Percentiles rank a stretch among this genome's conserved stretches.
Evolutionary conservation across 1,140 invertebrate species (phyloP).

Genomic region (Hormaphis cornu): DNA sequence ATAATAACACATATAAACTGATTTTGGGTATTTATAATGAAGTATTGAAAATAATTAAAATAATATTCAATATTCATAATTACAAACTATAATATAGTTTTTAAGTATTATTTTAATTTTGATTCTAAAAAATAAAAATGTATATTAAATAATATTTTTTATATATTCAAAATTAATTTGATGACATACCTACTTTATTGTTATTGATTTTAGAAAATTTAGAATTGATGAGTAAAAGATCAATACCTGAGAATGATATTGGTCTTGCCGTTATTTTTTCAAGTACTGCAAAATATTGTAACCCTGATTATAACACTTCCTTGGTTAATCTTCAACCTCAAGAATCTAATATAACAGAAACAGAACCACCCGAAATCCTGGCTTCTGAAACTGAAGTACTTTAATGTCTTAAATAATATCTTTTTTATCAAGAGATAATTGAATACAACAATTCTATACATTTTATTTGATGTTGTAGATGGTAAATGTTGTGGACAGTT

Average conservation of each 20-base stretch:
- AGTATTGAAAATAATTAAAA: too few species aligned
- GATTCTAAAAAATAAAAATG: too few species aligned
- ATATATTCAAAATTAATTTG: too few species aligned
- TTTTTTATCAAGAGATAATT: not conserved
- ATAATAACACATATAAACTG: not conserved
- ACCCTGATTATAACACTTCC: not conserved
- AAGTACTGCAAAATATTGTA: conserved; percentile 10
- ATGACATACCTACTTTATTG: too few species aligned
- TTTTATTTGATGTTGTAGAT: not conserved
- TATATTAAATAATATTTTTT: too few species aligned
- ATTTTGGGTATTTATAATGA: not conserved
- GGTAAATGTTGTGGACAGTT: not conserved
- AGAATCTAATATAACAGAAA: not conserved
- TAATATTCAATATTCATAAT: too few species aligned
- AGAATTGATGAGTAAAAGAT: not conserved
- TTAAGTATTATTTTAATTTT: too few species aligned
- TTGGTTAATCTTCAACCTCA: conserved; percentile 18
- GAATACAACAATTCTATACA: not conserved
- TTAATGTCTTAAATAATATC: not conserved
- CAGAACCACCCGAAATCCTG: not conserved
- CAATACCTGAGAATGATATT: conserved; percentile 27
- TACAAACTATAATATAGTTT: too few species aligned
- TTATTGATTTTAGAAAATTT: conserved; percentile 23
- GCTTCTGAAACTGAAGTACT: conserved; percentile 27
- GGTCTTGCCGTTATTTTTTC: conserved; percentile 14